These are phyloP conservation scores for Anguilla megastoma DNA, from an alignment of 2,797 vertebrate species.

Conservation along the genomic window DNA sequence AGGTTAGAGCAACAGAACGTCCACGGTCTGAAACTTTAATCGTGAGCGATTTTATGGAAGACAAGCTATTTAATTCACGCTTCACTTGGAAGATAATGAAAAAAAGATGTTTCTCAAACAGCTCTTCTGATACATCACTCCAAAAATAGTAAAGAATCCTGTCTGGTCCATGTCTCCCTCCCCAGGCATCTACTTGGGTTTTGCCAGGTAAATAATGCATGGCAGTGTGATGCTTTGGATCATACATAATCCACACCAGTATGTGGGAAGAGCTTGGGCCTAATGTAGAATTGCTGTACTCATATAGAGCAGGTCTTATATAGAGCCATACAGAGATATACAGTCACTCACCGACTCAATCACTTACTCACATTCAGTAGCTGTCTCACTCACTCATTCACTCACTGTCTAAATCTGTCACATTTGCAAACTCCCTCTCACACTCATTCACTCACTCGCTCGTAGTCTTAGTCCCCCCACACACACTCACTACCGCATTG, in stretches of 20 bases:
- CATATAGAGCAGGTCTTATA: background rate
- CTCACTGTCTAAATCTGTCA: background rate
- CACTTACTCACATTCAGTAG: background rate
- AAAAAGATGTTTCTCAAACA: slow-evolving; percentile 11
- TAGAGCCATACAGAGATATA: background rate
- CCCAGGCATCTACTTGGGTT: background rate
- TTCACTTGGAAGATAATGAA: background rate
- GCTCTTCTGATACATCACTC: background rate
- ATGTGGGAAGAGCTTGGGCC: too few species aligned
- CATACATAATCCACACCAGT: background rate
- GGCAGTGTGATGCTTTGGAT: background rate
- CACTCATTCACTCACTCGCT: too few species aligned
- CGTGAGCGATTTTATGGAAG: background rate
- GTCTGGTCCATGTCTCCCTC: background rate
- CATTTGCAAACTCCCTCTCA: too few species aligned
- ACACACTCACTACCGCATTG: too few species aligned
- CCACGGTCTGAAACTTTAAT: background rate
- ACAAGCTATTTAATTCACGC: background rate
- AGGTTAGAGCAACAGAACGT: background rate
- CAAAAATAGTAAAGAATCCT: background rate
- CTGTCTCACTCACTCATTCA: background rate
- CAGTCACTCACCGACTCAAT: background rate
- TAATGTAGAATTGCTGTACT: background rate
- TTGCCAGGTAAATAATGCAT: background rate
- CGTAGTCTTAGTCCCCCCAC: too few species aligned